A percentile compares a stretch with the other conserved stretches of the same genome.
Conservation (phyloP, 2,888 invertebrate genomes). For the Tillus elongatus region DNA sequence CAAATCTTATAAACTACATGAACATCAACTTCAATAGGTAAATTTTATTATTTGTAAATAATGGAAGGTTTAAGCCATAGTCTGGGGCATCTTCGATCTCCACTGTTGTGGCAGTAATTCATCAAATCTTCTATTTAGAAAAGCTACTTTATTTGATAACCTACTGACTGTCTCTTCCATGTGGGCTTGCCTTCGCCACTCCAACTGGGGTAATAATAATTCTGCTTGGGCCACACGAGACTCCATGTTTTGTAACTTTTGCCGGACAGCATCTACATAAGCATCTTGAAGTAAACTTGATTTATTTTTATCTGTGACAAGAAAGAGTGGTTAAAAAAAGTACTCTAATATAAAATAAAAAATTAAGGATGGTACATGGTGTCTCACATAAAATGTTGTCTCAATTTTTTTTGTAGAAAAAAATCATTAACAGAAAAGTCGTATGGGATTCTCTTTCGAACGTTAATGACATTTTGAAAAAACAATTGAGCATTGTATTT, state of each 20-base stretch:
- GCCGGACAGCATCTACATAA: constrained; percentile 43
- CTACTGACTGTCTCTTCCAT: constrained; percentile 42
- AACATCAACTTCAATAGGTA: too few species aligned
- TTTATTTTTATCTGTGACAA: constrained; percentile 25
- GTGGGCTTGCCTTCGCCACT: constrained; percentile 39
- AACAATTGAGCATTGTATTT: too few species aligned
- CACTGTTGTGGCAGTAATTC: constrained; percentile 43
- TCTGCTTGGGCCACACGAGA: constrained; percentile 40
- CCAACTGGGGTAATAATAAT: constrained; percentile 39
- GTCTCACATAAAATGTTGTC: too few species aligned
- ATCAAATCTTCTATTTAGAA: constrained; percentile 43
- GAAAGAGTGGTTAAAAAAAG: background rate
- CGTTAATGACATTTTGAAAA: too few species aligned
- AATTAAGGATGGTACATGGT: constrained; percentile 8
- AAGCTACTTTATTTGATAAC: constrained; percentile 40
- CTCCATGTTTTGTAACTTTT: constrained; percentile 42
- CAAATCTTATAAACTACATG: too few species aligned
- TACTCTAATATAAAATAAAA: constrained; percentile 1
- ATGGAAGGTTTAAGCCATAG: constrained; percentile 26
- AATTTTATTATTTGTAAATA: too few species aligned
- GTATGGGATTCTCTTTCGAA: too few species aligned
- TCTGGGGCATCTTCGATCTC: constrained; percentile 37
- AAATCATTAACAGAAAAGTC: too few species aligned
- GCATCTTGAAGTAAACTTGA: constrained; percentile 38
- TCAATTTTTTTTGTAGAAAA: too few species aligned